Conservation (phyloP, 2,888 invertebrate genomes). For the Gisinianus flammeolus region DNA sequence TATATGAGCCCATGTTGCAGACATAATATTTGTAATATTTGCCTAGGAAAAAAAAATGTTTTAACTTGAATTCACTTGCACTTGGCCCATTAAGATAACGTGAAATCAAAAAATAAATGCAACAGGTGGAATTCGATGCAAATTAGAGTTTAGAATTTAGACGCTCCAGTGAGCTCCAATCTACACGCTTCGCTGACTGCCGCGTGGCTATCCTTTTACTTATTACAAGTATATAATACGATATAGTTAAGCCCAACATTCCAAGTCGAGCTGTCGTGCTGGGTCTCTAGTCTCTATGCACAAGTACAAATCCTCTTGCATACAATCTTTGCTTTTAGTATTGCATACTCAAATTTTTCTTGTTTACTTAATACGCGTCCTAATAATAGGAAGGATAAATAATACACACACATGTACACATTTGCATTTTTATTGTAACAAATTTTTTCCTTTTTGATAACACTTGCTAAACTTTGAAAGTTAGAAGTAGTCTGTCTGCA, state of each 20-base stretch:
- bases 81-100: slow-evolving; percentile 53
- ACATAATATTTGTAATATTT: background rate
- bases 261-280: background rate
- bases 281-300: background rate
- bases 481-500: background rate
- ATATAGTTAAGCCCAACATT: background rate
- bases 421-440: no score
- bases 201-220: slow-evolving; percentile 46
- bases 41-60: background rate
- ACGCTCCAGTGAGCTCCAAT: slow-evolving; percentile 49
- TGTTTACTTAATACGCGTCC: no score
- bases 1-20: background rate
- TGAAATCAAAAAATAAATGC: slow-evolving; percentile 41
- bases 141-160: slow-evolving; percentile 50
- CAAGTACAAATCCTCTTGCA: no score
- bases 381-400: no score
- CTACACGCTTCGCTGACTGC: slow-evolving; percentile 40
- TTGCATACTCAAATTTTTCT: no score
- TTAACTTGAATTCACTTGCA: slow-evolving; percentile 44
- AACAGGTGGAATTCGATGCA: slow-evolving; percentile 52
- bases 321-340: no score
- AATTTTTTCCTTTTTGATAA: background rate
- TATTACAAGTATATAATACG: slow-evolving; percentile 27
- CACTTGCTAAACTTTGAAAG: background rate
- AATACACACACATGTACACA: no score